These are phyloP conservation scores for Hylomyscus alleni DNA, from an alignment of 2,797 vertebrate genomes.

Conservation along the genomic window DNA sequence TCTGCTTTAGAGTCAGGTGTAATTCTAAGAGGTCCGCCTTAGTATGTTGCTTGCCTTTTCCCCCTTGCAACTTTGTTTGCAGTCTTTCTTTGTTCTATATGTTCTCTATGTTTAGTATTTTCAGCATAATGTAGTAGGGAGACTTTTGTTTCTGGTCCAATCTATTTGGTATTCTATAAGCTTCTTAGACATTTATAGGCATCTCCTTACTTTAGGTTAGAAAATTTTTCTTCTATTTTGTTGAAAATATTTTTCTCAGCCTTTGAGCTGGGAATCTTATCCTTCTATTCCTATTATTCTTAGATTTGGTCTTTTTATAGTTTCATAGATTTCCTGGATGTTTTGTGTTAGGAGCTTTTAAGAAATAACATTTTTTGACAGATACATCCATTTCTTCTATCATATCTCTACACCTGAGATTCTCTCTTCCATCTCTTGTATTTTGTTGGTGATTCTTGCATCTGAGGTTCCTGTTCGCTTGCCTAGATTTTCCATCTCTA, in stretches of 20 bases:
- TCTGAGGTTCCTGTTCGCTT: neutral
- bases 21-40: neutral
- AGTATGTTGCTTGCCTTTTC: neutral
- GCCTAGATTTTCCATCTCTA: neutral
- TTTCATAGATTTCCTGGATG: neutral
- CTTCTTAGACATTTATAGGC: neutral
- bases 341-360: neutral
- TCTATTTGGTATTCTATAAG: neutral
- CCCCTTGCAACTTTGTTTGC: neutral
- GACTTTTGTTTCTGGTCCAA: neutral
- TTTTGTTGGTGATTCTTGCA: neutral
- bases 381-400: neutral
- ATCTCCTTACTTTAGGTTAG: neutral
- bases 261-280: neutral
- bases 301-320: neutral
- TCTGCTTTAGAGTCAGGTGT: neutral
- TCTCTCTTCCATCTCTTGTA: neutral
- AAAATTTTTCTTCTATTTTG: neutral
- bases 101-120: neutral
- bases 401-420: neutral
- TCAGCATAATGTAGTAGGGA: neutral
- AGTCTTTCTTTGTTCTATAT: neutral
- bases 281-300: neutral
- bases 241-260: neutral
- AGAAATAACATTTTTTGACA: neutral